phyloP scores from a whole-genome alignment of 2,113 vertebrate species.

The Symphodus melops region DNA sequence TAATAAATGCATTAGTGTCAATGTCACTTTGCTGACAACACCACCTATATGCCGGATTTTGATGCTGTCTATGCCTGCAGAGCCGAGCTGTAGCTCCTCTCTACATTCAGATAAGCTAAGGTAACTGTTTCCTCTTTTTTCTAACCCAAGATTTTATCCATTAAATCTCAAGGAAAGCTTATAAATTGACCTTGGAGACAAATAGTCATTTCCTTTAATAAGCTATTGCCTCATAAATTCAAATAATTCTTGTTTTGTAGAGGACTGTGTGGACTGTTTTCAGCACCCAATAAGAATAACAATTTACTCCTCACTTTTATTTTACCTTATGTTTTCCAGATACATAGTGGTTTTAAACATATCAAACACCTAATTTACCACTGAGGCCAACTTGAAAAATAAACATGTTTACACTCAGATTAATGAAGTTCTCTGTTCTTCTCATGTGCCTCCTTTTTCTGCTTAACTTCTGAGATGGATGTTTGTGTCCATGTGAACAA shows the following conservation, averaged over 20 bases:
- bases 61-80: no score
- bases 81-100: not conserved
- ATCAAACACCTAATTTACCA: not conserved
- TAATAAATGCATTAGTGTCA: not conserved
- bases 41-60: not conserved
- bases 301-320: not conserved
- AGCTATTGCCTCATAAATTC: not conserved
- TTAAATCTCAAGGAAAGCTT: not conserved
- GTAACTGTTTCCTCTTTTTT: not conserved
- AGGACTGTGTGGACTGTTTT: not conserved
- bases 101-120: not conserved
- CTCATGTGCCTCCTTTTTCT: not conserved
- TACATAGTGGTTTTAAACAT: not conserved
- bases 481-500: constrained; percentile 46
- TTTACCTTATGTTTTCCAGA: not conserved
- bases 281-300: not conserved
- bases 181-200: not conserved
- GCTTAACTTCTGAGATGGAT: constrained; percentile 40
- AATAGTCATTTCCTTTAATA: not conserved
- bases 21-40: not conserved
- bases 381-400: not conserved
- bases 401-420: not conserved
- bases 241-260: not conserved
- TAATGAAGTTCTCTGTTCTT: constrained; percentile 16
- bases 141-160: not conserved